Conservation (phyloP, 2,888 invertebrate genomes). For the Terebella lapidaria region DNA sequence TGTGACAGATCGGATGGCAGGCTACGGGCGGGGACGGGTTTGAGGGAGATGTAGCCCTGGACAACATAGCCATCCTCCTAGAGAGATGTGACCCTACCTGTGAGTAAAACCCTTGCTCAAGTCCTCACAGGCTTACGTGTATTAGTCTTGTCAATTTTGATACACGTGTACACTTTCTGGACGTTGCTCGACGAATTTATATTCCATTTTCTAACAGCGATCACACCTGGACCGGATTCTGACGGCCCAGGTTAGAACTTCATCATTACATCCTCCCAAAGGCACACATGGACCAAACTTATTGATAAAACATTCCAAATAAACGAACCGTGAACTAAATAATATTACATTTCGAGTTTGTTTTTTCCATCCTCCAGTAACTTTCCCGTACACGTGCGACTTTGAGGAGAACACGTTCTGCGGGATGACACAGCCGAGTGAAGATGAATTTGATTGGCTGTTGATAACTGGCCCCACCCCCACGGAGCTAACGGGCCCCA, state of each 20-base stretch:
- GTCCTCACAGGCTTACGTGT: too few species aligned
- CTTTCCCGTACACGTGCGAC: slow-evolving; percentile 32
- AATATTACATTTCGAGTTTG: too few species aligned
- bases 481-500: slow-evolving; percentile 18
- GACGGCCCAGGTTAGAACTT: too few species aligned
- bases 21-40: neutral
- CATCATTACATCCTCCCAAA: too few species aligned
- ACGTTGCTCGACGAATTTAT: too few species aligned
- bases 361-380: slow-evolving; percentile 5
- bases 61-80: slow-evolving; percentile 28
- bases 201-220: too few species aligned
- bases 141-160: too few species aligned
- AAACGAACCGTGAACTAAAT: too few species aligned
- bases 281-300: too few species aligned
- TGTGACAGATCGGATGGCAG: neutral
- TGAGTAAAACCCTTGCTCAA: neutral
- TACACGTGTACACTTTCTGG: too few species aligned
- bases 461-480: slow-evolving; percentile 31
- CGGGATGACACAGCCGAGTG: slow-evolving; percentile 22
- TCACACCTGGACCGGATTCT: too few species aligned
- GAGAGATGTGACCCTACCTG: slow-evolving; percentile 2
- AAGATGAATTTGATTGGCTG: slow-evolving; percentile 47
- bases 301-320: too few species aligned
- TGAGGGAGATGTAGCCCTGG: slow-evolving; percentile 35
- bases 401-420: slow-evolving; percentile 37